Conservation (phyloP, 2,888 invertebrate species). For the Entomobrya proxima region DNA sequence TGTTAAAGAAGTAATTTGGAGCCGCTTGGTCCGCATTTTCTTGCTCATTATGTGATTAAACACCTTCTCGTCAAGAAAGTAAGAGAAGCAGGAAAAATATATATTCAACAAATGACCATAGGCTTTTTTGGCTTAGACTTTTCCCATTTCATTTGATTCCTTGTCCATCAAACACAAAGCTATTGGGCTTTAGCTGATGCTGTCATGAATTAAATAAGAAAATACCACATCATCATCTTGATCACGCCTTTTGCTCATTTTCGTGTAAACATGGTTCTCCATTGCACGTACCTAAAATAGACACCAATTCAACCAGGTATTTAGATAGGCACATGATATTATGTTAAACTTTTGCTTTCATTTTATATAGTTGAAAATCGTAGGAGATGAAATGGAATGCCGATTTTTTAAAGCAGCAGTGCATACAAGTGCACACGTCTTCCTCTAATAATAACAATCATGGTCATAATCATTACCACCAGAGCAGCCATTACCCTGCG, state of each 20-base stretch:
- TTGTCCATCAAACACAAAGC: background rate
- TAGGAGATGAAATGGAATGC: background rate
- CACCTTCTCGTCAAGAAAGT: background rate
- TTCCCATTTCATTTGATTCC: constrained; percentile 12
- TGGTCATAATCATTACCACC: constrained; percentile 12
- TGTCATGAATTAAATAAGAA: background rate
- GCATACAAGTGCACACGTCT: background rate
- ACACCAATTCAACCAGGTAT: too few relatives aligned
- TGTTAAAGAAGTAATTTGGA: constrained; percentile 11
- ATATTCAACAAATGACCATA: background rate
- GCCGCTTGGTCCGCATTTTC: background rate
- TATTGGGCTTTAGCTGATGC: too few relatives aligned
- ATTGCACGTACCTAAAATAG: background rate
- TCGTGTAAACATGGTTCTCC: background rate
- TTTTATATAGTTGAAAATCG: background rate
- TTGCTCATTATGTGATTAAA: constrained; percentile 16
- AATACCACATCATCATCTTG: background rate
- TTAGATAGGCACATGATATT: background rate
- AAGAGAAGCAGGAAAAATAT: too few relatives aligned
- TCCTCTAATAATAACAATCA: background rate
- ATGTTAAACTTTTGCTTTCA: constrained; percentile 18
- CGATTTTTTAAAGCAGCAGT: background rate
- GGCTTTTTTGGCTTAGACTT: background rate
- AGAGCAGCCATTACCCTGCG: constrained; percentile 2
- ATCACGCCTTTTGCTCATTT: too few relatives aligned